Base-by-base conservation (phyloP, 2,113 vertebrate species). In the Daubentonia madagascariensis region DNA sequence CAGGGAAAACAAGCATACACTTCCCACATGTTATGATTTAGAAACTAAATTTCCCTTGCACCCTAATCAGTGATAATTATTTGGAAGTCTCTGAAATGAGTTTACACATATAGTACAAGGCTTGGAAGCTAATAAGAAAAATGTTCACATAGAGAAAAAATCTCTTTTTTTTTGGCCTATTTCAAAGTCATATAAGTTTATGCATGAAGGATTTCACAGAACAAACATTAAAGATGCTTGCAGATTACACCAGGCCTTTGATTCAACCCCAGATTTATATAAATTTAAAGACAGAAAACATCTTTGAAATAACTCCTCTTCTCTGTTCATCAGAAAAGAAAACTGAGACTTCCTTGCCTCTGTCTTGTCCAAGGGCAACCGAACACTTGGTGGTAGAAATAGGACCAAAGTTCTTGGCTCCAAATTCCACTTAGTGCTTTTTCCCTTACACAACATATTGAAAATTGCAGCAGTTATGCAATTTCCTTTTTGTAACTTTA, bases 1-100 rank as follows among this genome's bases (percentile, higher is more conserved):
- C 86, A 70, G 63, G 20, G 78, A 96, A 96, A 96, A 90, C 35
- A 97, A 96, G 72, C 9, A 50, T 50, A 48, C 0, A 48, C 37
- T 84, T 90, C 83, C 63, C 61, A 89, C 63, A n/a, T 40, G 35
- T 40, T 93, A 85, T 93, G 37, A 97, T 72, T 94, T 93, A 95
- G 70, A 89, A 97, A 87, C 37, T 80, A 83, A 97, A 96, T 89
- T 93, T 70, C 37, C 50, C 43, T 78, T 80, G 57, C 48, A 22
- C 48, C 68, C 68, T 76, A 81, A 89, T 85, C 78, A 83, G 45
- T 94, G 70, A 45, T 95, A 79, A 96, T 59, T 89, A 96, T 68
- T 93, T 93, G 7, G 6, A 91, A 75, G 67, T 59, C 35, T 89
- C 35, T 52, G 52, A 86, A 92, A 91, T 89, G 13, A 78, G 52